Conservation (phyloP, 1,140 invertebrate genomes). For the Drosophila saltans region DNA sequence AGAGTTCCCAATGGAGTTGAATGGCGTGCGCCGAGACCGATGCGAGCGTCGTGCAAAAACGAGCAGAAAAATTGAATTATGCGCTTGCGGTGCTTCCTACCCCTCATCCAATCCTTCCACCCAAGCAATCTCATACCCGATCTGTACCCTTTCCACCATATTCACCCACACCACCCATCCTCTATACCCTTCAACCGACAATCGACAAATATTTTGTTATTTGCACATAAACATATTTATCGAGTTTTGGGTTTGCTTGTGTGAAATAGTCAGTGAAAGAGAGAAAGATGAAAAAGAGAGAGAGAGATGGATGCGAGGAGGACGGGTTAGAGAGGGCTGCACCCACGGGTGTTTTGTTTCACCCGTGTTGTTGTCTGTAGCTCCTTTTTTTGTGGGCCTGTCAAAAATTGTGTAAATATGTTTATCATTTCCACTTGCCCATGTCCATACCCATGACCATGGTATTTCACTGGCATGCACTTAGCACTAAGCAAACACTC, state of each 20-base stretch:
- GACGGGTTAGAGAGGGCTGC: slow-evolving; percentile 31
- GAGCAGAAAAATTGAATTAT: slow-evolving; percentile 83
- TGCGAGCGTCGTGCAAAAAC: slow-evolving; percentile 74
- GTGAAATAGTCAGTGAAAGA: slow-evolving; percentile 24
- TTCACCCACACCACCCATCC: slow-evolving; percentile 3
- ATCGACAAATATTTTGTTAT: slow-evolving; percentile 82
- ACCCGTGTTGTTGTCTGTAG: slow-evolving; percentile 55
- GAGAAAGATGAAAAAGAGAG: background rate
- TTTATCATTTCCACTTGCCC: slow-evolving; percentile 83
- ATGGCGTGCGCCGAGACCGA: slow-evolving; percentile 51
- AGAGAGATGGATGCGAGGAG: background rate
- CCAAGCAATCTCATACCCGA: slow-evolving; percentile 17
- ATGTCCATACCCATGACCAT: slow-evolving; percentile 28
- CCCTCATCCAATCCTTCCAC: slow-evolving; percentile 38
- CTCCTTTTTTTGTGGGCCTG: slow-evolving; percentile 64
- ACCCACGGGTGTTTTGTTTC: slow-evolving; percentile 80
- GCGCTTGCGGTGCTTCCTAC: slow-evolving; percentile 75
- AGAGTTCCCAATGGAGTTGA: slow-evolving; percentile 67
- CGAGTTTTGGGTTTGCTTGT: slow-evolving; percentile 60
- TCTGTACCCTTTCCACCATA: slow-evolving; percentile 28
- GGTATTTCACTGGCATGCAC: slow-evolving; percentile 46
- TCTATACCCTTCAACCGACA: slow-evolving; percentile 49
- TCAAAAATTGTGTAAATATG: slow-evolving; percentile 83
- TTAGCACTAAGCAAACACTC: slow-evolving; percentile 69
- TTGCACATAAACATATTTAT: slow-evolving; percentile 82